Evolutionary conservation across 2,888 invertebrate genomes (phyloP).

Genomic region (Volucella inflata): DNA sequence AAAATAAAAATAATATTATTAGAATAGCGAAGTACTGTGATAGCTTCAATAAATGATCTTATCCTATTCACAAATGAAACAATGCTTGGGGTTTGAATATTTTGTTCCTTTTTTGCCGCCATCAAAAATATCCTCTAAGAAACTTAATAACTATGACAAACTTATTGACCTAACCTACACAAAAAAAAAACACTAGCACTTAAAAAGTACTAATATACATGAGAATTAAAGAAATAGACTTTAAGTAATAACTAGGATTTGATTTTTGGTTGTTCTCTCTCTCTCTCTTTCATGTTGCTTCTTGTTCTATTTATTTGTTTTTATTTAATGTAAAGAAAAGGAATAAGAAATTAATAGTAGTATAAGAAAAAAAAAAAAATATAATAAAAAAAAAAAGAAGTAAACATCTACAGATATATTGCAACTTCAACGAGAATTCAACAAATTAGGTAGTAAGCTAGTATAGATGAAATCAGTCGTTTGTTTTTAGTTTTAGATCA

Average conservation of each 20-base stretch:
- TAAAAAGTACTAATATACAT: slow-evolving; percentile 30
- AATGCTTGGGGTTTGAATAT: slow-evolving; percentile 68
- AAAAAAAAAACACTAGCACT: slow-evolving; percentile 43
- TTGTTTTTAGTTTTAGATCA: slow-evolving; percentile 63
- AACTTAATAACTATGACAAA: slow-evolving; percentile 55
- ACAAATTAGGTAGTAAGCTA: slow-evolving; percentile 51
- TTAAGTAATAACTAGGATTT: slow-evolving; percentile 58
- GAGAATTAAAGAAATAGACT: slow-evolving; percentile 38
- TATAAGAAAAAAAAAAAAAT: slow-evolving; percentile 16
- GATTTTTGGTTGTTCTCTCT: slow-evolving; percentile 66
- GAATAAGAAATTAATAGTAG: slow-evolving; percentile 9
- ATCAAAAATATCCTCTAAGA: slow-evolving; percentile 70
- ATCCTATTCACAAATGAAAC: slow-evolving; percentile 64
- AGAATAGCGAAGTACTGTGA: slow-evolving; percentile 81
- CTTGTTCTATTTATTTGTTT: slow-evolving; percentile 49
- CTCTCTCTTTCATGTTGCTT: slow-evolving; percentile 47
- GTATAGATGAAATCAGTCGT: slow-evolving; percentile 58
- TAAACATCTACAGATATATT: slow-evolving; percentile 36
- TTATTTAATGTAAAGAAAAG: slow-evolving; percentile 38
- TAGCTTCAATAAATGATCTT: slow-evolving; percentile 79
- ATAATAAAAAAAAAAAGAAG: slow-evolving; percentile 12
- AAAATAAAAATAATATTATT: slow-evolving; percentile 68
- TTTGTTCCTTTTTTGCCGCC: slow-evolving; percentile 77
- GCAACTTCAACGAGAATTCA: slow-evolving; percentile 35
- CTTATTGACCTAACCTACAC: slow-evolving; percentile 50